Evolutionary conservation across 92 coral and sea anemone species (phyloP).

Genomic region (Paramuricea clavata): DNA sequence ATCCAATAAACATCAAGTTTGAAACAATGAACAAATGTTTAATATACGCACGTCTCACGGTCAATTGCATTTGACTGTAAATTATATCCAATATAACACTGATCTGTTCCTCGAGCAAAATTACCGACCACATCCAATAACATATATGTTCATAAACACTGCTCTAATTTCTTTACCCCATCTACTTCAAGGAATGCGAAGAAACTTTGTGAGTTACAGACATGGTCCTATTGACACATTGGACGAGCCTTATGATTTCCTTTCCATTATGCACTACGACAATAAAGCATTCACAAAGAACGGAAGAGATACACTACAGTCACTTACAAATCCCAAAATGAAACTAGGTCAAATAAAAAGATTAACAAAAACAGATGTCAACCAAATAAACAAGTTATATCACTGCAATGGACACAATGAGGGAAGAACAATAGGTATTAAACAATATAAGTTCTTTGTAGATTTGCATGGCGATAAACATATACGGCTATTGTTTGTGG

Average conservation of each 20-base stretch:
- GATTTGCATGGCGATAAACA: too few species aligned
- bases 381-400: conserved; percentile 83
- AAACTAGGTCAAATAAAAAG: conserved; percentile 76
- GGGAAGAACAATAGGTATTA: conserved; percentile 21
- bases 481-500: too few species aligned
- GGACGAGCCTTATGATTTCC: conserved; percentile 88
- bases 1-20: too few species aligned
- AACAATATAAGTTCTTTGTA: too few species aligned
- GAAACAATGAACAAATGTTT: too few species aligned
- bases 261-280: conserved; percentile 93
- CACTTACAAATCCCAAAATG: conserved; percentile 76
- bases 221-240: conserved; percentile 67
- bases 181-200: conserved; percentile 58
- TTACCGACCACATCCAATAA: too few species aligned
- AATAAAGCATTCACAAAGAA: conserved; percentile 87
- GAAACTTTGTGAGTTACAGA: conserved; percentile 67
- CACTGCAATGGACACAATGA: conserved; percentile 15
- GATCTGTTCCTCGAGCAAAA: too few species aligned
- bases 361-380: conserved; percentile 80
- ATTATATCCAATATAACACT: too few species aligned
- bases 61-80: too few species aligned
- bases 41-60: too few species aligned
- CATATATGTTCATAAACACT: too few species aligned
- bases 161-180: not conserved
- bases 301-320: conserved; percentile 70